Conservation (phyloP, 2,113 vertebrate species). For the Mustela lutreola region DNA sequence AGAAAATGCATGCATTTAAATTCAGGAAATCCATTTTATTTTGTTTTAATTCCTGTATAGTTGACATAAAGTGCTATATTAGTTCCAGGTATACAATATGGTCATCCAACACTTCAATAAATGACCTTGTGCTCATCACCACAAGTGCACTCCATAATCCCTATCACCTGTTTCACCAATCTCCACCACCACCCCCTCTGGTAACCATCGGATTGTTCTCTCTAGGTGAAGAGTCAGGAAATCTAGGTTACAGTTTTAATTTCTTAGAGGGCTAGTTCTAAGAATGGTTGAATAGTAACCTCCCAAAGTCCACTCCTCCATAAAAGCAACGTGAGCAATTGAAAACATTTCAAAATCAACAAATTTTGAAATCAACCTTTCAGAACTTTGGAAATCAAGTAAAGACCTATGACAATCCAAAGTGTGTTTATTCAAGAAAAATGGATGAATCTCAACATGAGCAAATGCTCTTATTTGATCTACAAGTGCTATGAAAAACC, state of each 20-base stretch:
- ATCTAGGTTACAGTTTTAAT: not conserved
- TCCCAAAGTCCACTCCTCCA: not conserved
- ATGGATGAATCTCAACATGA: not conserved
- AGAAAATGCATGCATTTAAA: not conserved
- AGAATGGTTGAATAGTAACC: not conserved
- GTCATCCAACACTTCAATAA: not conserved
- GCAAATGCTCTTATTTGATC: too few relatives aligned
- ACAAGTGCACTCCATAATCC: not conserved
- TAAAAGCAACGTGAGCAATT: not conserved
- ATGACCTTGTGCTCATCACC: not conserved
- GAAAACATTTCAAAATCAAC: not conserved
- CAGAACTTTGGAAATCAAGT: not conserved
- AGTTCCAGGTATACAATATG: not conserved
- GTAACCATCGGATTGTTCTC: not conserved
- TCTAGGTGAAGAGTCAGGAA: not conserved
- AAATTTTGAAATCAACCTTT: not conserved
- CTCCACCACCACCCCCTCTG: not conserved
- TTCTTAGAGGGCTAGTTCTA: not conserved
- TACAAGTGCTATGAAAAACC: not conserved
- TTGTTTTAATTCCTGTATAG: not conserved
- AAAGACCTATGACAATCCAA: not conserved
- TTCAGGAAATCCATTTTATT: not conserved
- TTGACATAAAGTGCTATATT: not conserved
- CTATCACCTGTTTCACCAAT: not conserved
- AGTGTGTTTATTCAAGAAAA: not conserved